phyloP scores from a whole-genome alignment of 2,113 vertebrate species.

The Sorex araneus region DNA sequence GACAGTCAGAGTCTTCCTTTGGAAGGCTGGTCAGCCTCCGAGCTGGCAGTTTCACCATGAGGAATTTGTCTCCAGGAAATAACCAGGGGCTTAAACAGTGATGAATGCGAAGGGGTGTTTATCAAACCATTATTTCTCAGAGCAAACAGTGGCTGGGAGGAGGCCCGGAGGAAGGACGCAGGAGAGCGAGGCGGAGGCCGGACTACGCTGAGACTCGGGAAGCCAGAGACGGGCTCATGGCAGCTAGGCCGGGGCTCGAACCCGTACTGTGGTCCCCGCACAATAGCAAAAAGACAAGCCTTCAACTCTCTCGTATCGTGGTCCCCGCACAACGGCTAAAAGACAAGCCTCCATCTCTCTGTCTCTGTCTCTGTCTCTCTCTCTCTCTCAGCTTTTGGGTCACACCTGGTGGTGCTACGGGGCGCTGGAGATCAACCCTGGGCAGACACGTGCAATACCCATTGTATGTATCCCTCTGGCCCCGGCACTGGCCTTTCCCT shows the following conservation, averaged over 20 bases:
- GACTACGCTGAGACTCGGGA: too few relatives aligned
- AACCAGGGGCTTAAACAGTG: constrained; percentile 35
- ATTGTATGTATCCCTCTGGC: too few relatives aligned
- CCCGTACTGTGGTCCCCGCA: background rate
- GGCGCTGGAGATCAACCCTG: background rate
- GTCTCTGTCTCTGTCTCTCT: too few relatives aligned
- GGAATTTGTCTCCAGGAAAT: constrained; percentile 52
- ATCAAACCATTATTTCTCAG: constrained; percentile 3
- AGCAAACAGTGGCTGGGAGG: background rate
- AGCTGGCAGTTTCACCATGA: constrained; percentile 11
- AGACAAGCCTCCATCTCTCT: too few relatives aligned
- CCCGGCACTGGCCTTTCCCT: background rate
- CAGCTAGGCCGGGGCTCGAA: too few relatives aligned
- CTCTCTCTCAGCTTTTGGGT: too few relatives aligned
- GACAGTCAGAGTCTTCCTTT: constrained; percentile 15
- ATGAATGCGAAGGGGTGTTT: background rate
- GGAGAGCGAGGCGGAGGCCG: too few relatives aligned
- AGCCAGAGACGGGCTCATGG: too few relatives aligned
- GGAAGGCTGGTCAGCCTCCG: constrained; percentile 10
- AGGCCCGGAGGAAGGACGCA: background rate
- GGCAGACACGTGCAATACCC: too few relatives aligned
- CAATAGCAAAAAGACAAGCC: background rate
- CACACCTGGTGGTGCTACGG: background rate
- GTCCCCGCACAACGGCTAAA: background rate
- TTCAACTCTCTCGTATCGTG: background rate